Base-by-base conservation (phyloP, 2,888 invertebrate genomes). In the Deroplatys truncata region DNA sequence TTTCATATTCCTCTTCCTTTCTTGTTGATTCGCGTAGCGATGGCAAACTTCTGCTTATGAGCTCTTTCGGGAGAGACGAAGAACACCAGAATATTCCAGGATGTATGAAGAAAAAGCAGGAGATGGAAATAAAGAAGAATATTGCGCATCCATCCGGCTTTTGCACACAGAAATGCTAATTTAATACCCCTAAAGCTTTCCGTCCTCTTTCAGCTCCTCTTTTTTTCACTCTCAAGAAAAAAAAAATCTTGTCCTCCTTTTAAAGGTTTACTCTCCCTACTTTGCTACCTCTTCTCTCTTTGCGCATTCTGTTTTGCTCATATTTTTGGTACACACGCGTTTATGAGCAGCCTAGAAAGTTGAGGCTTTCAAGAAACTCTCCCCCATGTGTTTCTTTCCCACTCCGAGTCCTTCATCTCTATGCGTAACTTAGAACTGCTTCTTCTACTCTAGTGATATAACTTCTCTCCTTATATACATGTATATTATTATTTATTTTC, bases 141-240 rank as follows among this genome's bases (percentile, higher is more conserved):
- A 86, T 85, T 89, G 89, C 86, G 82, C 87, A 89, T 31, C 89
- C 82, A 88, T 89, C 89, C 89, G 89, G 89, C 31, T 49, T 84
- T 49, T 84, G 89, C 86, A 86, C 87, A 87, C 89, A 88, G 89
- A 90, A 90, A 90, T 90, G 89, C 89, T 90, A 90, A 90, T 90
- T 90, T 90, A 88, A 90, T 90, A 88, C 88, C 87, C 88, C 88
- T 29, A 88, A 90, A 83, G 49, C 82, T 28, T 83, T 29, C 88
- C 85, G 49, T 84, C 29, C 87, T 85, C 84, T 82, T 28, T n/a
- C 25, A 16, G 25, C 20, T 43, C 87, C n/a, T 83, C 29, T 82
- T 72, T 72, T 82, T 56, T 82, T 72, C 56, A 25, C 56, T 72
- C 25, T 20, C 88, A 88, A 88, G 82, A 88, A 82, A 83, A 88